A percentile compares a stretch with the other conserved stretches of the same genome.
phyloP scores from a whole-genome alignment of 2,113 vertebrate species.

The Calonectris borealis region DNA sequence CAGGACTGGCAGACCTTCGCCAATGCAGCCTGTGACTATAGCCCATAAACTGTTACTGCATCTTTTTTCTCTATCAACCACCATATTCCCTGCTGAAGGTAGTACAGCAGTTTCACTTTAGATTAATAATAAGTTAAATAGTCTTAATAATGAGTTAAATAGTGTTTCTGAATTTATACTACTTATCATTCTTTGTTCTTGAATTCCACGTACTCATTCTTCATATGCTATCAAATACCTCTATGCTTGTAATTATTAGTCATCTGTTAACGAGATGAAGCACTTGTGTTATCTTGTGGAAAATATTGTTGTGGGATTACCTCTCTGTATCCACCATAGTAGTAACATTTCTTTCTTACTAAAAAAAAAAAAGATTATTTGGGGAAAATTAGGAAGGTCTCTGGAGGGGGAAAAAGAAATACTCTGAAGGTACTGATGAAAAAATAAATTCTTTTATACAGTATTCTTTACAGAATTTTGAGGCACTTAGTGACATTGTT shows the following conservation, averaged over 20 bases:
- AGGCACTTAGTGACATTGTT: not conserved
- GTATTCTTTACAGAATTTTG: not conserved
- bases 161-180: not conserved
- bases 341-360: not conserved
- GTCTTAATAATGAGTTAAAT: not conserved
- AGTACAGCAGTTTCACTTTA: not conserved
- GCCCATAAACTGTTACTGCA: not conserved
- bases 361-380: not conserved
- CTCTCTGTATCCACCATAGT: not conserved
- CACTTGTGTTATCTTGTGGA: not conserved
- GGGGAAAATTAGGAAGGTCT: not conserved
- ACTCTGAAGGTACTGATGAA: not conserved
- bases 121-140: not conserved
- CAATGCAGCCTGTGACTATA: not conserved
- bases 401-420: fast-evolving
- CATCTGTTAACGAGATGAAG: not conserved
- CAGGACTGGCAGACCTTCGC: not conserved
- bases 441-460: not conserved
- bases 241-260: not conserved
- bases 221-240: not conserved
- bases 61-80: not conserved
- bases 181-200: not conserved
- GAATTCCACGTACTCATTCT: not conserved
- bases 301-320: not conserved
- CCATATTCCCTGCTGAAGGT: not conserved